phyloP scores from a whole-genome alignment of 2,888 invertebrate species.

The Volucella inanis region DNA sequence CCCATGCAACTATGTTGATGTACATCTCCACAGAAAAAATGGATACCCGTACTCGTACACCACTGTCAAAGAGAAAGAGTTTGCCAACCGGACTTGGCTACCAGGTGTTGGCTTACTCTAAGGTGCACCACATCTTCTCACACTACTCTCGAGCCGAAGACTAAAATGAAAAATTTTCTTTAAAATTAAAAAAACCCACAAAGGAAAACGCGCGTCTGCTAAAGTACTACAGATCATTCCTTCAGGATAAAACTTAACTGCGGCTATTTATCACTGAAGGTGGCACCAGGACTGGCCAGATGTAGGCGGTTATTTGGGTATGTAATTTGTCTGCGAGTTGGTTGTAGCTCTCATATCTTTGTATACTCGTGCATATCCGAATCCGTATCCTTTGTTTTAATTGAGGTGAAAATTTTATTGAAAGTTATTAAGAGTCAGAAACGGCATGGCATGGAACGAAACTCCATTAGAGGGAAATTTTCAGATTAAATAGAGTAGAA shows the following conservation, averaged over 20 bases:
- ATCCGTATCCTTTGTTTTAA: conserved; percentile 11
- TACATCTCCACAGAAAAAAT: conserved; percentile 18
- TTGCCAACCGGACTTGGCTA: neutral
- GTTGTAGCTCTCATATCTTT: neutral
- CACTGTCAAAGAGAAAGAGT: conserved; percentile 16
- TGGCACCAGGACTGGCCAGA: neutral
- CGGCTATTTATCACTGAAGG: conserved; percentile 46
- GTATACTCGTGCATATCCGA: neutral
- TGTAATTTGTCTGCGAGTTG: conserved; percentile 42
- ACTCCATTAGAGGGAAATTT: conserved; percentile 16
- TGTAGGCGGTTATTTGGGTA: conserved; percentile 6
- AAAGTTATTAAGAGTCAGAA: neutral
- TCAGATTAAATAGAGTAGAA: conserved; percentile 22
- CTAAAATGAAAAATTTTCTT: conserved; percentile 50
- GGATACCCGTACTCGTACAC: neutral
- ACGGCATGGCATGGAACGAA: neutral
- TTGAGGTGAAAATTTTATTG: conserved; percentile 46
- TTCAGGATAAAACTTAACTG: conserved; percentile 16
- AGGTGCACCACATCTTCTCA: neutral
- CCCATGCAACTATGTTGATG: conserved; percentile 19
- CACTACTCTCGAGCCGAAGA: neutral
- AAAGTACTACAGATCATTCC: conserved; percentile 12
- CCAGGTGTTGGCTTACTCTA: conserved; percentile 56
- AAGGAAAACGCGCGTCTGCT: neutral
- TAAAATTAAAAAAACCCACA: conserved; percentile 43